A percentile compares a stretch with the other conserved stretches of the same genome.
phyloP scores from a whole-genome alignment of 2,888 invertebrate genomes.

The Leptothorax acervorum region DNA sequence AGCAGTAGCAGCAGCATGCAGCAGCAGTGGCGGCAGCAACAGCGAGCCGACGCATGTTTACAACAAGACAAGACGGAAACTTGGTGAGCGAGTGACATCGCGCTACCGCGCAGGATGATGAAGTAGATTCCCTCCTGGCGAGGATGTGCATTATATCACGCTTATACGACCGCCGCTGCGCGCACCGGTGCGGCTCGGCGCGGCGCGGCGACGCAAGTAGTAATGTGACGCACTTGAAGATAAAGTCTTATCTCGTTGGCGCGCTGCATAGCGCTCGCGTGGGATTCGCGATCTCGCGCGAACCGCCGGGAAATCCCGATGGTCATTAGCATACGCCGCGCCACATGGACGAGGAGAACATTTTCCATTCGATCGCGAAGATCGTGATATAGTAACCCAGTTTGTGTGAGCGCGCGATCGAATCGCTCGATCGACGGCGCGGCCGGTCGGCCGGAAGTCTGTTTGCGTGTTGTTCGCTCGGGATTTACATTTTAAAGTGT shows the following conservation, averaged over 20 bases:
- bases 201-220: conserved; percentile 42
- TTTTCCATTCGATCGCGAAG: conserved; percentile 64
- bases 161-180: conserved; percentile 9
- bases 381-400: conserved; percentile 68
- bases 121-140: conserved; percentile 63
- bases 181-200: conserved; percentile 24
- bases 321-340: conserved; percentile 60
- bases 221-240: conserved; percentile 61
- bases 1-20: not conserved
- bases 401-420: conserved; percentile 39
- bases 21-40: conserved; percentile 36
- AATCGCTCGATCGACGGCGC: conserved; percentile 45
- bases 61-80: conserved; percentile 54
- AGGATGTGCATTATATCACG: conserved; percentile 62
- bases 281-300: conserved; percentile 50
- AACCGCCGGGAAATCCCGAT: conserved; percentile 66
- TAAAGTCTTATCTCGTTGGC: conserved; percentile 60
- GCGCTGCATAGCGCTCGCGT: conserved; percentile 34
- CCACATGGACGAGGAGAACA: conserved; percentile 51
- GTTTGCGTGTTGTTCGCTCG: conserved; percentile 26
- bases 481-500: conserved; percentile 45
- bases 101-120: conserved; percentile 62
- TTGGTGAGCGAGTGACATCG: conserved; percentile 60
- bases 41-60: conserved; percentile 63
- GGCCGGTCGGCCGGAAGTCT: conserved; percentile 34